Conservation (phyloP, 2,113 vertebrate species). For the Callopanchax toddi region DNA sequence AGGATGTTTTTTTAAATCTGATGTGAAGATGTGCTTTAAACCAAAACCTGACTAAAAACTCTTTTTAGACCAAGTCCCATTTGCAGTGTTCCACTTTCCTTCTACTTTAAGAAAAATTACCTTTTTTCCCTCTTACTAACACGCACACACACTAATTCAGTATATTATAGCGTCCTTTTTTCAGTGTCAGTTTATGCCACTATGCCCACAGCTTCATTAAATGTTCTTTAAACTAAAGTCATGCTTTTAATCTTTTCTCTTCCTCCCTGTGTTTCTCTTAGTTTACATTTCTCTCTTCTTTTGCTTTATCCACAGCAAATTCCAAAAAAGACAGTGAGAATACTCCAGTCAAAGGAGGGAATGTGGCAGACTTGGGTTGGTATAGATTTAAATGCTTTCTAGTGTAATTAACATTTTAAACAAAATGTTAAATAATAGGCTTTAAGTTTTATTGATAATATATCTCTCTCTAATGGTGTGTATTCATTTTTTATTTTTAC, state of each 20-base stretch:
- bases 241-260: neutral
- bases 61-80: conserved; percentile 52
- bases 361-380: conserved; percentile 90
- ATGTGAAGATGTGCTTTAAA: conserved; percentile 10
- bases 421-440: neutral
- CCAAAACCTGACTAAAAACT: conserved; percentile 16
- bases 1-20: neutral
- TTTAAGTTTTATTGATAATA: neutral
- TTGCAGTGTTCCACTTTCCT: conserved; percentile 52
- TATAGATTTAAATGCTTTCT: neutral
- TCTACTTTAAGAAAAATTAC: neutral
- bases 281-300: neutral
- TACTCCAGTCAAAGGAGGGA: conserved; percentile 92
- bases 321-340: conserved; percentile 95
- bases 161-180: conserved; percentile 34
- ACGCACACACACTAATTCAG: neutral
- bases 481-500: conserved; percentile 14
- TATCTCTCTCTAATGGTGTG: neutral
- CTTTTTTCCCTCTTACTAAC: no score
- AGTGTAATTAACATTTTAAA: neutral
- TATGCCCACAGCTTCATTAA: conserved; percentile 16
- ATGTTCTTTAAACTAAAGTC: neutral
- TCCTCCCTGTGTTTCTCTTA: neutral
- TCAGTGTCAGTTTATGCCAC: conserved; percentile 21
- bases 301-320: conserved; percentile 80